Conservation (phyloP, 2,113 vertebrate species). For the Erinaceus europaeus region DNA sequence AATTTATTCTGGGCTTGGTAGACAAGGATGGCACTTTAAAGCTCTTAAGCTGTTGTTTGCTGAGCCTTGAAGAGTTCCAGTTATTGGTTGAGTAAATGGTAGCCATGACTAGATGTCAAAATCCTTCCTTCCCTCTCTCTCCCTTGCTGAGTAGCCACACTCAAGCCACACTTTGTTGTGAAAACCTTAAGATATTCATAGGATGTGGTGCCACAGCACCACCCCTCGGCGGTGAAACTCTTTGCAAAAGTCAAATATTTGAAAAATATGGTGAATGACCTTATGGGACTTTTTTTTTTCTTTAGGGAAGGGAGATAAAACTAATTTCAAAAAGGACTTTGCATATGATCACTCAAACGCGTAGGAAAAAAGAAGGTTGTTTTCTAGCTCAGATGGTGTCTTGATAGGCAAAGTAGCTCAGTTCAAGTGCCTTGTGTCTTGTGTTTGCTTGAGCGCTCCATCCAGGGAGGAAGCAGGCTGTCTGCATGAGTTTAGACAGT, state of each 20-base stretch:
- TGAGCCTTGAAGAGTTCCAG: slow-evolving; percentile 62
- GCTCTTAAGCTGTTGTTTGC: slow-evolving; percentile 20
- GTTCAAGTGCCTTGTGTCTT: no score
- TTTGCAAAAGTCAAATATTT: slow-evolving; percentile 52
- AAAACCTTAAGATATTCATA: slow-evolving; percentile 43
- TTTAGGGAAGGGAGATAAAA: neutral
- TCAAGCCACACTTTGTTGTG: slow-evolving; percentile 56
- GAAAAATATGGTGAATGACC: slow-evolving; percentile 58
- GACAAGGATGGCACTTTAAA: slow-evolving; percentile 6
- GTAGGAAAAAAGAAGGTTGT: neutral
- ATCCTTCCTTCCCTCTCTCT: slow-evolving; percentile 73
- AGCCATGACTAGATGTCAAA: slow-evolving; percentile 73
- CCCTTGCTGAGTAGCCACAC: neutral
- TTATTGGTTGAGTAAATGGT: slow-evolving; percentile 71
- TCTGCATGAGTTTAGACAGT: neutral
- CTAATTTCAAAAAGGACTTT: neutral
- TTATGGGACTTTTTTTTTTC: neutral
- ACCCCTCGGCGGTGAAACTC: slow-evolving; percentile 63
- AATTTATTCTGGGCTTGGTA: slow-evolving; percentile 28
- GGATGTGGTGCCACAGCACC: slow-evolving; percentile 56
- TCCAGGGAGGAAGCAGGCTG: neutral
- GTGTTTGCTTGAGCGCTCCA: fast-evolving
- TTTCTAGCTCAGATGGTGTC: neutral
- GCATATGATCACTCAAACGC: neutral
- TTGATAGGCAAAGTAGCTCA: neutral